These are phyloP conservation scores for Druon quercuslanigerum DNA, from an alignment of 1,140 invertebrate genomes.

Conservation along the genomic window DNA sequence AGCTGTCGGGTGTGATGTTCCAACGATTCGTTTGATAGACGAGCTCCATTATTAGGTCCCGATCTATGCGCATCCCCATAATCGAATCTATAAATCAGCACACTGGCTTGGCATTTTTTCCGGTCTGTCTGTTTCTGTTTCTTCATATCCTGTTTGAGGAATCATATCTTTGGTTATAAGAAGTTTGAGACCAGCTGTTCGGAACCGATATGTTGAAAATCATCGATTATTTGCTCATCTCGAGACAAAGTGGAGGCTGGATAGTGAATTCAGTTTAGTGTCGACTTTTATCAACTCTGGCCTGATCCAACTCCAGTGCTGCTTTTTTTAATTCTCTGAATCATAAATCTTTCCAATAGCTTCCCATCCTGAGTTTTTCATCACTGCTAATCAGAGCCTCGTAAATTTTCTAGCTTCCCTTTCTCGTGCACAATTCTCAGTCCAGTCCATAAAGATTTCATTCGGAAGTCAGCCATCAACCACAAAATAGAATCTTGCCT, in stretches of 20 bases:
- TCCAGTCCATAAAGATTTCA: neutral
- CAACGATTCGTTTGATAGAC: slow-evolving; percentile 23
- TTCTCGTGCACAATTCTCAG: no score
- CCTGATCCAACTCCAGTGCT: no score
- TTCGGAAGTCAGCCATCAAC: slow-evolving; percentile 21
- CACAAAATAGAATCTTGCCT: neutral
- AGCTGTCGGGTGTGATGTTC: slow-evolving; percentile 14
- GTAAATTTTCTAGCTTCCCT: no score
- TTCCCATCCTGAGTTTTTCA: no score
- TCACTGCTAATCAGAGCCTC: no score
- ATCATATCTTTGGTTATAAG: neutral
- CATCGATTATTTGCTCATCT: neutral
- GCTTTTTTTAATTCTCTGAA: no score
- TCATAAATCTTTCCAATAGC: no score
- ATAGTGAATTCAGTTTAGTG: no score
- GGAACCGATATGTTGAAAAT: neutral
- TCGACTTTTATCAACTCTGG: no score
- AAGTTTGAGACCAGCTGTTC: neutral
- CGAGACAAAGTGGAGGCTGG: no score
- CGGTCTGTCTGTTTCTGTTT: neutral
- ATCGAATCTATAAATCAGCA: slow-evolving; percentile 11
- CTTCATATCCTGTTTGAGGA: neutral
- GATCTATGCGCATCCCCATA: neutral
- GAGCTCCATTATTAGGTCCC: slow-evolving; percentile 18
- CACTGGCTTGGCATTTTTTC: neutral